Evolutionary conservation across 2,888 invertebrate species (phyloP), one percentile per base, ranked within the genome.

Genomic region (Macaria liturata): DNA sequence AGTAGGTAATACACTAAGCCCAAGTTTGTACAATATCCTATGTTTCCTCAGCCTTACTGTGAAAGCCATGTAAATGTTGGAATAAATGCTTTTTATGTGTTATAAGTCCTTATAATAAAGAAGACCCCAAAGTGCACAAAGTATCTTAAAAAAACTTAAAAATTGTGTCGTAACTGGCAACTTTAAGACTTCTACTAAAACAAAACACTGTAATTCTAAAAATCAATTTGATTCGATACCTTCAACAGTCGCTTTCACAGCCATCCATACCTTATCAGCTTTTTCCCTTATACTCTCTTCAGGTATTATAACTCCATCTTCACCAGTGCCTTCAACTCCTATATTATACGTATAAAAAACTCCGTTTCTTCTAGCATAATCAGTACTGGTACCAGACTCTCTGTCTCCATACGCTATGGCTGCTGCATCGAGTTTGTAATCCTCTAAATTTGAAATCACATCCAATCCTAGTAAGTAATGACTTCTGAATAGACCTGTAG

Each of bases 311-410:
- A 67, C 61, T 47, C 64, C 67, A 53, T 67, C 53, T 4, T 87
- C 80, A 9, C 81, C 82, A 58, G 76, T 70, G 6, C 77, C 78
- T 59, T 75, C 75, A 4, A 87, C 69, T 64, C 88, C 86, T 54
- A 89, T 69, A 64, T 80, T 87, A 62, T 70, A 85, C 3, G 85
- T 79, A 64, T 83, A 86, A 6, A 80, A 53, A 2, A 84, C 74
- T 46, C 71, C 72, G 37, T 69, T 72, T 1, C 65, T 62, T 54
- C 83, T 80, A 0, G 74, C 81, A 66, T 78, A 88, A 75, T 90
- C 89, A 42, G 72, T 65, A 48, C 85, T 84, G 0, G 89, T 88
- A 0, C 90, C 90, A 4, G 90, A 89, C 1, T 78, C 76, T 59
- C 87, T 78, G 49, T 84, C 87, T 34, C 81, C 80, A 48, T 76